A percentile compares a stretch with the other conserved stretches of the same genome.
Conservation (phyloP, 1,140 invertebrate genomes). For the Trinorchestia longiramus region DNA sequence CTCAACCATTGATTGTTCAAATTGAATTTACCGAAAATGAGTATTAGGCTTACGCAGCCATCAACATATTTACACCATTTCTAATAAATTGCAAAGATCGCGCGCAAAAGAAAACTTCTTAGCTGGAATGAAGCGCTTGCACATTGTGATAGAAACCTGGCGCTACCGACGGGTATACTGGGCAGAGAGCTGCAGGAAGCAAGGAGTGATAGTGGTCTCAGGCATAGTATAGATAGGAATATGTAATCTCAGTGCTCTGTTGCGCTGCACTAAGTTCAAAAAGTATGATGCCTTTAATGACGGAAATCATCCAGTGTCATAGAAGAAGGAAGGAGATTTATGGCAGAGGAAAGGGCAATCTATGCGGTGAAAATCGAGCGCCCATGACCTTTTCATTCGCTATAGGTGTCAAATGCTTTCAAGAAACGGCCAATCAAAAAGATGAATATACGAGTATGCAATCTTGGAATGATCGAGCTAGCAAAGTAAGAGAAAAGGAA, state of each 20-base stretch:
- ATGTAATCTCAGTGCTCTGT: slow-evolving; percentile 17
- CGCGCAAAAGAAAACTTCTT: neutral
- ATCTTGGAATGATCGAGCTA: slow-evolving; percentile 10
- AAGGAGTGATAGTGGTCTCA: slow-evolving; percentile 22
- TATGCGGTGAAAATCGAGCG: neutral
- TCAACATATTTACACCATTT: neutral
- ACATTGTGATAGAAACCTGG: neutral
- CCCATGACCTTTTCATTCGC: slow-evolving; percentile 25
- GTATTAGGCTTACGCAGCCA: neutral
- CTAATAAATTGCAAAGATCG: neutral
- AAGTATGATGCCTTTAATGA: slow-evolving; percentile 22
- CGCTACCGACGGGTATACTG: neutral
- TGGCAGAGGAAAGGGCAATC: neutral
- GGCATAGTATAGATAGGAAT: slow-evolving; percentile 8
- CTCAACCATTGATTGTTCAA: neutral
- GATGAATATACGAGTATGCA: slow-evolving; percentile 23
- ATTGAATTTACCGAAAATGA: neutral
- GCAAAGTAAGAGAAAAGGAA: slow-evolving; percentile 46
- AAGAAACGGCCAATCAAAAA: slow-evolving; percentile 38
- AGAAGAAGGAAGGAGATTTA: slow-evolving; percentile 28
- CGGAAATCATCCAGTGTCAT: slow-evolving; percentile 18
- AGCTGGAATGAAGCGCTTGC: slow-evolving; percentile 12
- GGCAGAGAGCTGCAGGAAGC: neutral
- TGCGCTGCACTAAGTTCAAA: neutral
- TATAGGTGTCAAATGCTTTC: slow-evolving; percentile 24